phyloP scores from a whole-genome alignment of 2,888 invertebrate species.

The Chesias legatella region DNA sequence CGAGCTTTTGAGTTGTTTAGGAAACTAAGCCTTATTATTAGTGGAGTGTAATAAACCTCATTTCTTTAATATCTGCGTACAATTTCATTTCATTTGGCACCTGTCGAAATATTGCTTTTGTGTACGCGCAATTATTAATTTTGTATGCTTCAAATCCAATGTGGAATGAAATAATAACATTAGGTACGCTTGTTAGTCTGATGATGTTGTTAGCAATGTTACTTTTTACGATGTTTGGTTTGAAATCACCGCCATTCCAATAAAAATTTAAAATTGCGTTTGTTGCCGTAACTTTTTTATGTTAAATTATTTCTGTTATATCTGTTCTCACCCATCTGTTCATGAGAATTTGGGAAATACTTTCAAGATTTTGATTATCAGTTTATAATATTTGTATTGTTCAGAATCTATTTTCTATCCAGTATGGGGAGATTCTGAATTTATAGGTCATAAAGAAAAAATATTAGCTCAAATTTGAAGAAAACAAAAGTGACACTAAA shows the following conservation, averaged over 20 bases:
- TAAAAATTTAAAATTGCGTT: slow-evolving; percentile 22
- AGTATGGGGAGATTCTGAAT: too few relatives aligned
- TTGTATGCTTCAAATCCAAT: slow-evolving; percentile 71
- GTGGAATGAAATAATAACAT: slow-evolving; percentile 58
- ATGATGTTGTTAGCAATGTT: slow-evolving; percentile 68
- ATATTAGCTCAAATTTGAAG: too few relatives aligned
- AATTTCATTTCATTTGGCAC: slow-evolving; percentile 27
- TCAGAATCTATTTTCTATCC: too few relatives aligned
- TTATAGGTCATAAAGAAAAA: too few relatives aligned
- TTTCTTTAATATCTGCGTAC: not conserved
- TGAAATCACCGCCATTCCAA: slow-evolving; percentile 49
- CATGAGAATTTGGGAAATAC: too few relatives aligned
- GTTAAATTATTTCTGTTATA: slow-evolving; percentile 17
- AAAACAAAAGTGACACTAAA: too few relatives aligned
- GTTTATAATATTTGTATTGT: too few relatives aligned
- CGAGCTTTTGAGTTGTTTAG: slow-evolving; percentile 1
- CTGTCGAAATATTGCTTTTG: slow-evolving; percentile 48
- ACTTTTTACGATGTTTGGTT: slow-evolving; percentile 60
- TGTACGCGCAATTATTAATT: slow-evolving; percentile 70
- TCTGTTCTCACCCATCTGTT: not conserved
- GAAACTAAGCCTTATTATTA: slow-evolving; percentile 1
- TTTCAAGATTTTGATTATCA: too few relatives aligned
- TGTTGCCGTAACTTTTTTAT: slow-evolving; percentile 6
- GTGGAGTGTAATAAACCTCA: slow-evolving; percentile 1
- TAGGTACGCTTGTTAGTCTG: slow-evolving; percentile 62